Evolutionary conservation across 1,140 invertebrate genomes (phyloP), one percentile per base, ranked within the genome.

Genomic region (Drosophila funebris): DNA sequence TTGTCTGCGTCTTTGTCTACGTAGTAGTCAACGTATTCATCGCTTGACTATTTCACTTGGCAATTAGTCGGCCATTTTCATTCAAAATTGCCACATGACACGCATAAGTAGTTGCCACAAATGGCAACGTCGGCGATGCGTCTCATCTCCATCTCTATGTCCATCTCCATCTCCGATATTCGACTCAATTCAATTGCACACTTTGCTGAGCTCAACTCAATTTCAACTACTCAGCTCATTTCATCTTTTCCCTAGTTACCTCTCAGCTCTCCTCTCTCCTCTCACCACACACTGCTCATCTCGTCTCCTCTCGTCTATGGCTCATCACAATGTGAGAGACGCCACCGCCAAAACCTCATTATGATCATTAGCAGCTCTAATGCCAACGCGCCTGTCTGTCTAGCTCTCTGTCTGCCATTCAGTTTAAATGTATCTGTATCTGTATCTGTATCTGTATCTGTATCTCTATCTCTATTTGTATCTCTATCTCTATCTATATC

Each of bases 71-170:
- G 63, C 50, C 70, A 73, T 73, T 76, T 76, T 76, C 63, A 73
- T 73, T 69, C 63, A 68, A 54, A 76, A 76, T 76, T 76, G 70
- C 74, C 70, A 62, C 70, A 76, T 76, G 70, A 76, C 74, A 76
- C 74, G 74, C 74, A 76, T 76, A 76, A 73, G 70, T 76, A 73
- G 73, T 64, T 72, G 67, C 73, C 68, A 31, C 73, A 71, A 71
- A 71, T 75, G 60, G 58, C 56, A 53, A 46, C 36, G 48, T 53
- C 27, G 44, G 20, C 36, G 46, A 36, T 58, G 53, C 33, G 64
- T 60, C 31, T 58, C 58, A 44, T 44, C 57, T 29, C 16, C 13
- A 27, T 18, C 4, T 3, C 37, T 18, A 33, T 24, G 11, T 7
- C 31, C 31, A 29, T 37, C 43, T 2, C 1, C 8, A 24, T 36